These are phyloP conservation scores for Cheilosia impressa DNA, from an alignment of 2,888 invertebrate species.

Conservation along the genomic window DNA sequence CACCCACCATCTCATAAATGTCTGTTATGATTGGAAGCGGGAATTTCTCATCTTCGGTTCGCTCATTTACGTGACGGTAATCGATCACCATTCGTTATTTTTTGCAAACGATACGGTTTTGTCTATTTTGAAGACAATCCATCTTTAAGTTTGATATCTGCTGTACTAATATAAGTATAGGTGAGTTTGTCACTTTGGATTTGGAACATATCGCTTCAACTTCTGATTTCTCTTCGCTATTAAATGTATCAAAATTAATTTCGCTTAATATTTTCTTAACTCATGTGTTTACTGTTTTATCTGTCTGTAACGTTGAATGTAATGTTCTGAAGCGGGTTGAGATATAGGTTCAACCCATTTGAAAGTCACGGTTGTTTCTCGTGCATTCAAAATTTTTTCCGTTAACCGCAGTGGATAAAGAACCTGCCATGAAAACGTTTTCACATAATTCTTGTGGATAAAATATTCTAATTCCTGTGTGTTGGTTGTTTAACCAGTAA, in stretches of 20 bases:
- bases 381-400: neutral
- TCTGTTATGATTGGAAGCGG: too few species aligned
- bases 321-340: too few species aligned
- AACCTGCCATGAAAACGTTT: conserved; percentile 5
- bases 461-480: neutral
- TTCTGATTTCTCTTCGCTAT: neutral
- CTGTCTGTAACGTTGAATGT: neutral
- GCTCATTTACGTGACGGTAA: too few species aligned
- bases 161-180: neutral
- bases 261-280: too few species aligned
- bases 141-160: neutral
- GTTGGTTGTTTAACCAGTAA: too few species aligned
- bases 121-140: neutral
- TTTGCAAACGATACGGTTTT: neutral
- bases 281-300: neutral
- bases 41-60: too few species aligned
- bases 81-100: too few species aligned
- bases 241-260: neutral
- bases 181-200: neutral
- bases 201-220: neutral
- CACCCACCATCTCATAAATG: too few species aligned
- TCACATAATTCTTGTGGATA: neutral
- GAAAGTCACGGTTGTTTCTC: neutral
- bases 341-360: neutral
- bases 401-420: neutral